Conservation (phyloP, 2,888 invertebrate species). For the Drosophila pegasa region DNA sequence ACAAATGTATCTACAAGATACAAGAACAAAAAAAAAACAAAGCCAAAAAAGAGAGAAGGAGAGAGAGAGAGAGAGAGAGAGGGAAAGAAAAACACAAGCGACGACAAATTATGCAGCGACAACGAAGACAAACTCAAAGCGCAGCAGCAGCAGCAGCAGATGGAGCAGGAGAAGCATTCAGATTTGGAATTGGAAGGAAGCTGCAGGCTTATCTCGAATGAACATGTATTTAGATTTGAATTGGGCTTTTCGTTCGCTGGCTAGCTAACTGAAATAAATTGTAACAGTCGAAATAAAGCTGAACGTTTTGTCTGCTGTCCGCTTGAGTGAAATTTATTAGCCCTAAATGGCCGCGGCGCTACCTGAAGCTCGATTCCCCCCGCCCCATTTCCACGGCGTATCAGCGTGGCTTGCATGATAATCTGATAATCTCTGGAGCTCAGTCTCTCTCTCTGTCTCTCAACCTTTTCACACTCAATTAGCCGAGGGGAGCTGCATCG, state of each 20-base stretch:
- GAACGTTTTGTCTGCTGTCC: slow-evolving; percentile 74
- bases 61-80: slow-evolving; percentile 14
- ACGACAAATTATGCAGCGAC: slow-evolving; percentile 78
- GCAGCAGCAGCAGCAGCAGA: slow-evolving; percentile 14
- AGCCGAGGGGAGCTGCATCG: slow-evolving; percentile 50
- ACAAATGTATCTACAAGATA: slow-evolving; percentile 78
- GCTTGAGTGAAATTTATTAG: slow-evolving; percentile 75
- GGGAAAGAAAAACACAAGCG: slow-evolving; percentile 42
- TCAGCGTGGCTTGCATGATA: slow-evolving; percentile 13
- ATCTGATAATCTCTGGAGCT: slow-evolving; percentile 31
- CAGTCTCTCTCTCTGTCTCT: slow-evolving; percentile 16
- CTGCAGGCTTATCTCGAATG: slow-evolving; percentile 28
- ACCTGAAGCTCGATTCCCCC: slow-evolving; percentile 50
- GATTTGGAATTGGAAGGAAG: slow-evolving; percentile 19
- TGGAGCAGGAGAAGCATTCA: slow-evolving; percentile 7
- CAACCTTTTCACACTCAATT: slow-evolving; percentile 79
- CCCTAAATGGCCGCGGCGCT: slow-evolving; percentile 45
- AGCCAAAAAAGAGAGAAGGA: slow-evolving; percentile 7
- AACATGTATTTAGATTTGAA: slow-evolving; percentile 16
- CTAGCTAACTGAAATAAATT: slow-evolving; percentile 71
- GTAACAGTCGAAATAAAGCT: slow-evolving; percentile 75
- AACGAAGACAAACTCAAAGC: slow-evolving; percentile 41
- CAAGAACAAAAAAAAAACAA: slow-evolving; percentile 39
- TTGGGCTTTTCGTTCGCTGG: slow-evolving; percentile 19
- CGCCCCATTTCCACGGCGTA: not conserved